Evolutionary conservation across 2,888 invertebrate genomes (phyloP).

Genomic region (Tyria jacobaeae): DNA sequence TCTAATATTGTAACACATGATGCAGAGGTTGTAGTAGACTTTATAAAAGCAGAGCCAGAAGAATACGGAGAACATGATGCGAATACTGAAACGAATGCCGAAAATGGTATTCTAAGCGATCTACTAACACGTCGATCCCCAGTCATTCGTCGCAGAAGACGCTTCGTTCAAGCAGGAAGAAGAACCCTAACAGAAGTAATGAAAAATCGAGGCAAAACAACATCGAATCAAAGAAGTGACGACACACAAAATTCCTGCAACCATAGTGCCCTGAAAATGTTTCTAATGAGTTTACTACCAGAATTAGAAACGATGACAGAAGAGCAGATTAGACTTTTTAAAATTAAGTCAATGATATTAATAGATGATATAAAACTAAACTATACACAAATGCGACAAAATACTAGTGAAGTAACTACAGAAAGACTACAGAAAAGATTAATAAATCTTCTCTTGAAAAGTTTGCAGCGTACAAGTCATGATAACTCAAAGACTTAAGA

Average conservation of each 20-base stretch:
- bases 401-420: slow-evolving; percentile 14
- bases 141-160: slow-evolving; percentile 30
- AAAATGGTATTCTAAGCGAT: slow-evolving; percentile 31
- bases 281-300: slow-evolving; percentile 55
- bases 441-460: slow-evolving; percentile 54
- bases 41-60: slow-evolving; percentile 39
- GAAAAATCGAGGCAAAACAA: slow-evolving; percentile 17
- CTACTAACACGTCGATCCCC: slow-evolving; percentile 22
- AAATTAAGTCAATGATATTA: slow-evolving; percentile 57
- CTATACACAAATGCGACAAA: slow-evolving; percentile 28
- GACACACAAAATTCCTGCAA: not conserved
- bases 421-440: slow-evolving; percentile 51
- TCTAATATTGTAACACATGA: slow-evolving; percentile 17
- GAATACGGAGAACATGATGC: slow-evolving; percentile 27
- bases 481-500: not conserved
- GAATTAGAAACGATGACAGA: slow-evolving; percentile 58
- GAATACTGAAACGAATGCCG: slow-evolving; percentile 18
- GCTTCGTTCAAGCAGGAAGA: slow-evolving; percentile 29
- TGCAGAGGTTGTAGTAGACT: slow-evolving; percentile 20
- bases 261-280: slow-evolving; percentile 44
- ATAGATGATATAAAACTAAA: slow-evolving; percentile 53
- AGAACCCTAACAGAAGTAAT: slow-evolving; percentile 21
- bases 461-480: slow-evolving; percentile 23
- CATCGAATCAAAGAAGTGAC: slow-evolving; percentile 17
- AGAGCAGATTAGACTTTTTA: slow-evolving; percentile 55